Evolutionary conservation across 2,888 invertebrate species (phyloP), one percentile per base, ranked within the genome.

Genomic region (Gnatocerus cornutus): DNA sequence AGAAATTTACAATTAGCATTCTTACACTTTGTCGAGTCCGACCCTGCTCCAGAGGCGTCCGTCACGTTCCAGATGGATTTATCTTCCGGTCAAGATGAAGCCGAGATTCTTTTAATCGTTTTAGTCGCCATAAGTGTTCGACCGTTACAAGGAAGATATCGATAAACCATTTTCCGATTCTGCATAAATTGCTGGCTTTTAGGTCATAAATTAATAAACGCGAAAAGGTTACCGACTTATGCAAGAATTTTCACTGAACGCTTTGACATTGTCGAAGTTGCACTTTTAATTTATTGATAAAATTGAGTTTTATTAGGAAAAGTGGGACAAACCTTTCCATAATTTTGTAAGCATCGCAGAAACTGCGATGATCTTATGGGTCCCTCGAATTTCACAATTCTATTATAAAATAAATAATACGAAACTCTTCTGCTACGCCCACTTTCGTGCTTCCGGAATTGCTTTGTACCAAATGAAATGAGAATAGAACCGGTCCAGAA

Each of bases 141-240:
- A 53, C 67, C 59, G 67, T 59, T 67, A 67, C 41, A 12, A 67
- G 52, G 67, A 67, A 67, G 59, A 55, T 21, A 16, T 10, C 29
- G 56, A 41, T 56, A 56, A 16, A 43, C 5, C 39, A 37, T 56
- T 56, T 56, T 56, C 14, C 33, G 33, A 52, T 55, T 37, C 30
- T 5, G 55, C 39, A 37, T 55, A 39, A 52, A 52, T 52, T 13
- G 33, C 7, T 8, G 16, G 16, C 8, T 46, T 46, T 46, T 46
- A 16, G 46, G 46, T 46, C 43, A 45, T 45, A 29, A 43, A 58
- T 56, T 56, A 56, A 56, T 56, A 8, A 46, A 16, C 7, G 16
- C 3, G 14, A 52, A 52, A 52, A 52, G 52, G 52, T 52, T 52
- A 30, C n/a, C 10, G 5, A 27, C n/a, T 30, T 52, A 3, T 52